A percentile compares a stretch with the other conserved stretches of the same genome.
phyloP scores from a whole-genome alignment of 2,797 vertebrate species.

The Pangasius djambal region DNA sequence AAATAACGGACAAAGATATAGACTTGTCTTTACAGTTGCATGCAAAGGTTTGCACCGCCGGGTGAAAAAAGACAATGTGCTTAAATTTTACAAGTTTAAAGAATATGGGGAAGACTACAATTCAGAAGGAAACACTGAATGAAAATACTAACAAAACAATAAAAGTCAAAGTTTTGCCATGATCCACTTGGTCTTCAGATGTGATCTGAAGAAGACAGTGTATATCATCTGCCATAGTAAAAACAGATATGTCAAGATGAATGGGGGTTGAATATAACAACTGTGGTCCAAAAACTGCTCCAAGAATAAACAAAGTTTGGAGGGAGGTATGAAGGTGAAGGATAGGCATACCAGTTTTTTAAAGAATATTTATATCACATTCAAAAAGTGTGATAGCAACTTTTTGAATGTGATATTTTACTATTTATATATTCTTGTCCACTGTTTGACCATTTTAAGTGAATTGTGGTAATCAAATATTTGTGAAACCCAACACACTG shows the following conservation, averaged over 20 bases:
- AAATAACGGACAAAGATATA: not conserved
- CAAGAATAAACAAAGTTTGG: too few species aligned
- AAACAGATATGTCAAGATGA: not conserved
- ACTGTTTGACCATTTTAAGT: constrained; percentile 1
- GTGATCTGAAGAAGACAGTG: not conserved
- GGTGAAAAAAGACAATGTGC: not conserved
- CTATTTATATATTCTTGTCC: not conserved
- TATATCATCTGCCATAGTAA: not conserved
- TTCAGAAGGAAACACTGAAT: not conserved
- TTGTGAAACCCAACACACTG: not conserved
- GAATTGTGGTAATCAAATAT: not conserved
- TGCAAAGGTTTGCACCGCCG: not conserved
- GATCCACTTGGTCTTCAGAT: not conserved
- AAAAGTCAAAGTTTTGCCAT: not conserved
- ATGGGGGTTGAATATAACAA: not conserved
- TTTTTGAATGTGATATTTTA: not conserved
- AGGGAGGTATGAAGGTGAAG: not conserved
- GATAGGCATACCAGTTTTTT: not conserved
- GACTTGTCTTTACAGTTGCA: not conserved
- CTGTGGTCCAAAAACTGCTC: not conserved
- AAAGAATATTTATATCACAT: not conserved
- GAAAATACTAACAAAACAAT: not conserved
- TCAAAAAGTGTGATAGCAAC: not conserved
- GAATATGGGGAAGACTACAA: not conserved
- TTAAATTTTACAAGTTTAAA: not conserved